Base-by-base conservation (phyloP, 2,797 vertebrate species). In the Geotrypetes seraphini region DNA sequence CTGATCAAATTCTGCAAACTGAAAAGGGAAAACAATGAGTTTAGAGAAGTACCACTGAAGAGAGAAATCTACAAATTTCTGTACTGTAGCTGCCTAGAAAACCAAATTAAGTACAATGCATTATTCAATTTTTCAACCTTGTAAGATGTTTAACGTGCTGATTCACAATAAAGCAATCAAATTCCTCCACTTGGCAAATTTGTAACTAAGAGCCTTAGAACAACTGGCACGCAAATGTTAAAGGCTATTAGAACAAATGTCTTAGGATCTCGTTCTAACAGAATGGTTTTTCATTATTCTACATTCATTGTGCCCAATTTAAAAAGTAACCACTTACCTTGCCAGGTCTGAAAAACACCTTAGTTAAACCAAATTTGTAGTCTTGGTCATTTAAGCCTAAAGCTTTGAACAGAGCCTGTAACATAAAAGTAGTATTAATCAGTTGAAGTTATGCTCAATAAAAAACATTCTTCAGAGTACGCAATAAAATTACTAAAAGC, bases 1-100 rank as follows among this genome's bases (percentile, higher is more conserved):
- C 72, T 95, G 89, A 72, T 98, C 95, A 22, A 98, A 98, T 71
- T 98, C 95, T 41, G 89, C 85, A 70, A 98, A 98, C 94, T 97
- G 69, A 61, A 28, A 30, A 49, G 17, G 17, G 30, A 46, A 56
- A 10, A 21, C 25, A 7, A 19, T n/a, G 53, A 13, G 19, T 39
- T 29, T 19, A 16, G 17, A 25, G 16, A 20, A 19, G 13, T 42
- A 45, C 25, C 13, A 16, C 20, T 0, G 0, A 18, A 22, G 43
- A 24, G 12, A 32, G 15, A 36, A 41, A 10, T 7, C 5, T 26
- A 30, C 25, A 31, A n/a, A n/a, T n/a, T n/a, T n/a, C n/a, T n/a
- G n/a, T n/a, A n/a, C n/a, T n/a, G n/a, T n/a, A n/a, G n/a, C n/a
- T n/a, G n/a, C n/a, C n/a, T n/a, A n/a, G n/a, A n/a, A n/a, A n/a